phyloP scores from a whole-genome alignment of 2,113 vertebrate genomes.

The Anthoscopus minutus region DNA sequence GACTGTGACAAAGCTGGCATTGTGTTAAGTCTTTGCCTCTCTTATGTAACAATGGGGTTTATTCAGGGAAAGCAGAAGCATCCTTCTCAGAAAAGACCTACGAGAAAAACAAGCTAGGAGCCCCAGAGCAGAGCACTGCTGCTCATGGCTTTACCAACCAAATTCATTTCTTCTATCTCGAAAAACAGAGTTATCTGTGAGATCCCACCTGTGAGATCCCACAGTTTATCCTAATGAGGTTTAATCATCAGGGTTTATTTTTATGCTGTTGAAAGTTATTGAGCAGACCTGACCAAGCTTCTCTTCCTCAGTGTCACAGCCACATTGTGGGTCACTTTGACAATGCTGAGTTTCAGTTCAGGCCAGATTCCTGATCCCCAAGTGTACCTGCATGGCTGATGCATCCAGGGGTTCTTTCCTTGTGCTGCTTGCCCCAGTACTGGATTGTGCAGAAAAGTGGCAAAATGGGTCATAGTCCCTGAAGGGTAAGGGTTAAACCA shows the following conservation, averaged over 20 bases:
- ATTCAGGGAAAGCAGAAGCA: constrained; percentile 36
- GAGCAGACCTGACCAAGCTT: not conserved
- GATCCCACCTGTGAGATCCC: not conserved
- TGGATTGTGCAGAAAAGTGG: not conserved
- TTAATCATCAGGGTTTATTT: not conserved
- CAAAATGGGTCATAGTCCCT: not conserved
- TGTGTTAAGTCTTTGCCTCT: constrained; percentile 2
- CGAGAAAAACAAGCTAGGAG: not conserved
- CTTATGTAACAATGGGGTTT: constrained; percentile 8
- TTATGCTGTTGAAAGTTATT: not conserved
- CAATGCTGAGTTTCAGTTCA: not conserved
- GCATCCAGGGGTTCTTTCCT: not conserved
- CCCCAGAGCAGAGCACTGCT: not conserved
- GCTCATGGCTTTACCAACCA: not conserved
- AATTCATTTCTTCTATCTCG: not conserved
- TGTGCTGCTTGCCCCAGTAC: not conserved
- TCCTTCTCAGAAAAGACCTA: not conserved
- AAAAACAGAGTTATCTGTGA: not conserved
- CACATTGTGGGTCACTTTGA: not conserved
- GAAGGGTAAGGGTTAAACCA: not conserved
- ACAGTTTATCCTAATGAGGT: not conserved
- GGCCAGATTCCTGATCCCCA: not conserved
- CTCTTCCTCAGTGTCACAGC: not conserved
- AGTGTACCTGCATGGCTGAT: not conserved
- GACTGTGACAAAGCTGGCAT: constrained; percentile 55